These are phyloP conservation scores for Crotophaga sulcirostris DNA, from an alignment of 2,113 vertebrate species.

Conservation along the genomic window DNA sequence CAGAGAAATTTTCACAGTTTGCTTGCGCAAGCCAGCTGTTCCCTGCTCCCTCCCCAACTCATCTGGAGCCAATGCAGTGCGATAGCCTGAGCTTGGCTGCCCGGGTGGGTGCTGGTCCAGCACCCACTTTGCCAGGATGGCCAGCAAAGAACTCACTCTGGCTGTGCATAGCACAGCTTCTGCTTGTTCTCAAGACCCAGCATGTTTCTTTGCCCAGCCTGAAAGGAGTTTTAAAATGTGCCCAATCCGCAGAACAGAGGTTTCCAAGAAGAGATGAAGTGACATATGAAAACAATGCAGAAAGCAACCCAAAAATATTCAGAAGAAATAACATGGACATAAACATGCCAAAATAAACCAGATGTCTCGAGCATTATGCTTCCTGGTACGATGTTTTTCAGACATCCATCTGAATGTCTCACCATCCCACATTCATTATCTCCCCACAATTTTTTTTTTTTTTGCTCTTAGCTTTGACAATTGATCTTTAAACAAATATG, in stretches of 20 bases:
- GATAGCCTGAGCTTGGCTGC: background rate
- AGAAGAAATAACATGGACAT: background rate
- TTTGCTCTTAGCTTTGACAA: slow-evolving; percentile 6
- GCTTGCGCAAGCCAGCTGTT: background rate
- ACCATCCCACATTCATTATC: background rate
- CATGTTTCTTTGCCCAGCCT: slow-evolving; percentile 17
- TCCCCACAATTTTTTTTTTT: background rate
- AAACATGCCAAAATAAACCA: slow-evolving; percentile 35
- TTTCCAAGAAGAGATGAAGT: background rate
- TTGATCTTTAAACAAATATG: background rate
- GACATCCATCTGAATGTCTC: background rate
- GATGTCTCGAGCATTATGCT: background rate
- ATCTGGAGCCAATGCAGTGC: background rate
- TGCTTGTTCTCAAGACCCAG: slow-evolving; percentile 29
- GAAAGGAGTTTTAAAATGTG: slow-evolving; percentile 50
- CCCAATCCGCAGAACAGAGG: background rate
- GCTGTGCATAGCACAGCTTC: background rate
- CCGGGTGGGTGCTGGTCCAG: background rate
- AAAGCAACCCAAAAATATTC: slow-evolving; percentile 14
- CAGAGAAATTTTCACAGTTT: background rate
- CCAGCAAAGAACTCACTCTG: background rate
- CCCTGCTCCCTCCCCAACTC: background rate
- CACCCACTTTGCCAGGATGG: background rate
- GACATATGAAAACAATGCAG: background rate
- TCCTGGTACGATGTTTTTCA: slow-evolving; percentile 14